Base-by-base conservation (phyloP, 2,113 vertebrate genomes). In the Cnemophilus loriae region DNA sequence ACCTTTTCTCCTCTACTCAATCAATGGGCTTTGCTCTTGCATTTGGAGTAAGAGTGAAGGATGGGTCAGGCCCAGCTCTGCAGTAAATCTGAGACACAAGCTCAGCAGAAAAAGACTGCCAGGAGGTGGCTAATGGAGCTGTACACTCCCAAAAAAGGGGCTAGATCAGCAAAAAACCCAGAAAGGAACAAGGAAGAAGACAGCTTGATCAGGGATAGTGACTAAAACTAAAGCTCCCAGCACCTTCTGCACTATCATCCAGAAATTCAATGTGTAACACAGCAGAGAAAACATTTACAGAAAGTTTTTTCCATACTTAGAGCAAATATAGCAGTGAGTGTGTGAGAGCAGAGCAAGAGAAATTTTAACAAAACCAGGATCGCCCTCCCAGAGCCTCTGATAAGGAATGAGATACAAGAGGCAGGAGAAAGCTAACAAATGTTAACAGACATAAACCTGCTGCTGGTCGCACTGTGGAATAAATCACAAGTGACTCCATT, bases 401-500 rank as follows among this genome's bases (percentile, higher is more conserved):
- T 70, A 80, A 86, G 57, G 49, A 88, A 63, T 24, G 56, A 86
- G 68, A 53, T 49, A 55, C 13, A 75, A 65, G 42, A 42, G 18
- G 35, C 84, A 89, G 65, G 53, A 76, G 73, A 90, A 78, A 84
- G 56, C 55, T 84, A 89, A 64, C 64, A 84, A 50, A 65, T 33
- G 81, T 68, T 53, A 82, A 88, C 26, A 56, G 60, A 80, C 53
- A 47, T 52, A 88, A 95, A 81, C 64, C 71, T 68, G 84, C 69
- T 77, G 87, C 74, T 52, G 90, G 93, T 49, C 52, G 1, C 70
- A 90, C 11, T 1, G 68, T 1, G 2, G 27, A 77, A 65, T 94
- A 95, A 92, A 86, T 91, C 63, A 89, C 55, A 87, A 92, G 84
- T 56, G 90, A 84, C 49, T 93, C 49, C 78, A 69, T 56, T 91